These are phyloP conservation scores for Heliconius cydno DNA, from an alignment of 2,888 invertebrate species.

Conservation along the genomic window DNA sequence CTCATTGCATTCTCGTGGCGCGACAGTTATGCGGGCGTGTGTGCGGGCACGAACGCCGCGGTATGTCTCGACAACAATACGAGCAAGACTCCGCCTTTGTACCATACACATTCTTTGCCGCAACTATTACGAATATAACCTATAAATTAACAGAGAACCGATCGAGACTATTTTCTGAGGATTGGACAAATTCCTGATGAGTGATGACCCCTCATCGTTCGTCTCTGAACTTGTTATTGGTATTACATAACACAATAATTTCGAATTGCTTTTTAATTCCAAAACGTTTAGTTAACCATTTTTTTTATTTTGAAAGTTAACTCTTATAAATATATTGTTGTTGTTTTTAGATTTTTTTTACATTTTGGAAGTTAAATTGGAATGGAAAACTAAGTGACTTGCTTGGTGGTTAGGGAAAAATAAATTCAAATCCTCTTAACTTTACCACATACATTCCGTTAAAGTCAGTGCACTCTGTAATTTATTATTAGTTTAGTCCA, in stretches of 20 bases:
- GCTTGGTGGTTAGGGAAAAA: background rate
- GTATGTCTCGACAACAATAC: constrained; percentile 73
- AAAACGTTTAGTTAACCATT: too few species aligned
- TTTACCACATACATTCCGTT: background rate
- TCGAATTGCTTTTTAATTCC: too few species aligned
- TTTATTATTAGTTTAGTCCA: constrained; percentile 7
- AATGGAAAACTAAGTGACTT: background rate
- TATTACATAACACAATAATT: background rate
- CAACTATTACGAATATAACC: constrained; percentile 80
- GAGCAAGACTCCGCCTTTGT: constrained; percentile 79
- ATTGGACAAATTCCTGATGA: constrained; percentile 71
- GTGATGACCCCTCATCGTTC: constrained; percentile 48
- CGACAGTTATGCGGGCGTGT: constrained; percentile 74
- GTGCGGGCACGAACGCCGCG: constrained; percentile 63
- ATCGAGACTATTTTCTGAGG: constrained; percentile 56
- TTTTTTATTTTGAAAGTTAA: too few species aligned
- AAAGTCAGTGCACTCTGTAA: background rate
- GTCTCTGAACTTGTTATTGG: background rate
- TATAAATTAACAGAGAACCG: constrained; percentile 77
- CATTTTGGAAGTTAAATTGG: background rate
- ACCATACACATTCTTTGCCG: constrained; percentile 80
- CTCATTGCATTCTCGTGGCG: constrained; percentile 68
- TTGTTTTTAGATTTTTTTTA: background rate
- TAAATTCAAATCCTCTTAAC: background rate
- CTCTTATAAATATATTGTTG: too few species aligned